phyloP scores from a whole-genome alignment of 2,113 vertebrate species.

The Odocoileus virginianus region DNA sequence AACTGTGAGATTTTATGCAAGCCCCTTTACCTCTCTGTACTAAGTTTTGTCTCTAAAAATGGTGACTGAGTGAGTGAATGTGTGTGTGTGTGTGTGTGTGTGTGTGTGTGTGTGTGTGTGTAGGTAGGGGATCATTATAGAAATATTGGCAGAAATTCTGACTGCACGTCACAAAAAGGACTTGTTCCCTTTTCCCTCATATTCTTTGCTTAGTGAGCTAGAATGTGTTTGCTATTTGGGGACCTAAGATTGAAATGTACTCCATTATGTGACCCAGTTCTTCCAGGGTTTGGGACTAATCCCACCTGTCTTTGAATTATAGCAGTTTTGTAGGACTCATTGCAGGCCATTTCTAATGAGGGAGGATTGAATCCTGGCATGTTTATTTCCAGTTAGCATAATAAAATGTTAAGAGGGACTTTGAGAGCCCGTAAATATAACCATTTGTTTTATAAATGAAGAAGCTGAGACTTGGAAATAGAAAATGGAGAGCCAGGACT shows the following conservation, averaged over 20 bases:
- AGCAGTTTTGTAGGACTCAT: not conserved
- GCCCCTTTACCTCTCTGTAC: not conserved
- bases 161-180: not conserved
- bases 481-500: not conserved
- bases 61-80: not conserved
- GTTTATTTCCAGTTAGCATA: constrained; percentile 15
- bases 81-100: not conserved
- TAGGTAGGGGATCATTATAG: not conserved
- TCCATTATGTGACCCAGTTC: not conserved
- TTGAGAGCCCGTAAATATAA: not conserved
- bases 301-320: not conserved
- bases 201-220: not conserved
- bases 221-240: not conserved
- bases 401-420: not conserved
- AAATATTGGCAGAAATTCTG: not conserved
- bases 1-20: not conserved
- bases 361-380: not conserved
- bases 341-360: not conserved
- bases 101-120: not conserved
- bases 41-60: not conserved
- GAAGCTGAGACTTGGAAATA: not conserved
- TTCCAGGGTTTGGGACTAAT: not conserved
- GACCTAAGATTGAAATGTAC: not conserved
- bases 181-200: not conserved
- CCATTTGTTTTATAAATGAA: not conserved